Base-by-base conservation (phyloP, 2,113 vertebrate species). In the Nerophis lumbriciformis region DNA sequence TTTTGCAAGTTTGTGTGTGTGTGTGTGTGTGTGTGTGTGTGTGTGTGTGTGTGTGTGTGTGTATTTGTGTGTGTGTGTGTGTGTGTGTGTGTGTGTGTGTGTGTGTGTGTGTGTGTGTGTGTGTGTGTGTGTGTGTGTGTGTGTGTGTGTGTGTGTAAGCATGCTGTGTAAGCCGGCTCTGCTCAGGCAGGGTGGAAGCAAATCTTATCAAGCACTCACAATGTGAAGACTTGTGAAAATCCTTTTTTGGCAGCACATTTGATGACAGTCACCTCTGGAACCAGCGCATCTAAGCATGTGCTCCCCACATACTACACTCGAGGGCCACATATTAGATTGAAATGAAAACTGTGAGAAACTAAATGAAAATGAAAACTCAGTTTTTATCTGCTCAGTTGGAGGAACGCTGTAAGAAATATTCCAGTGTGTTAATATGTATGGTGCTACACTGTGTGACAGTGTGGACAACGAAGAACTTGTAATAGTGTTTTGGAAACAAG, bases 121-220 rank as follows among this genome's bases (percentile, higher is more conserved):
- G 59, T 57, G 60, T 44, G 38, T 57, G 19, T 55, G 53, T 45
- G 52, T 42, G 48, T 38, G 35, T 54, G 67, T 51, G 48, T 9
- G 13, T 21, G 45, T 55, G 53, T 48, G 14, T 28, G 51, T 67
- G 59, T 57, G 60, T 38, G 38, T 57, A 56, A 38, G 72, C 59
- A 45, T 65, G 47, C 39, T 61, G 62, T 76, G 62, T 59, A 57
- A 79, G 69, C 68, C 72, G 57, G 64, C 68, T 52, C 28, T 4
- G 28, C 72, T 66, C 53, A 50, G 80, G 53, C 63, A 73, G 62
- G 51, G 67, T 61, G 42, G 28, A 35, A 60, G 61, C 38, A 56
- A 63, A 14, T 70, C 73, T 75, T 75, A 78, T 82, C 75, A 73
- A 77, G 81, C 57, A 53, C 66, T 73, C 56, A 60, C 50, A 57